phyloP scores from a whole-genome alignment of 2,113 vertebrate species.

The Tachuris rubrigastra region DNA sequence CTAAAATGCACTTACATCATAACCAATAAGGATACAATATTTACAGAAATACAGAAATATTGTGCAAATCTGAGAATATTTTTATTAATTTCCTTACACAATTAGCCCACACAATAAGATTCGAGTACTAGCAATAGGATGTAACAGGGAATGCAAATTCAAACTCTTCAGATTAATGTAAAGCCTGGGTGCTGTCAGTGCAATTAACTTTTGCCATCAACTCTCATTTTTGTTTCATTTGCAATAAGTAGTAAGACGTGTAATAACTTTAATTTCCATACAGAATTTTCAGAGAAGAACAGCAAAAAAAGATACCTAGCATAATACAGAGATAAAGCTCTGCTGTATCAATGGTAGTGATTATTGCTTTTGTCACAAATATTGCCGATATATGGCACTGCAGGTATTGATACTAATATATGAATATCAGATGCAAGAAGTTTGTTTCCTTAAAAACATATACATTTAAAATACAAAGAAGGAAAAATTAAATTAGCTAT shows the following conservation, averaged over 20 bases:
- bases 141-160: background rate
- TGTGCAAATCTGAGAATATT: background rate
- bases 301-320: background rate
- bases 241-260: background rate
- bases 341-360: background rate
- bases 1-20: background rate
- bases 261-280: background rate
- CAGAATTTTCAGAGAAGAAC: background rate
- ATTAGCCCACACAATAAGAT: background rate
- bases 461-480: background rate
- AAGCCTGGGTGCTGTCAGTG: background rate
- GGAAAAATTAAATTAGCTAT: background rate
- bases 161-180: background rate
- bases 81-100: background rate
- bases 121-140: background rate
- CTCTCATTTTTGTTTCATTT: background rate
- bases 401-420: background rate
- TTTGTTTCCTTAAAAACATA: background rate
- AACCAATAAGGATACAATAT: background rate
- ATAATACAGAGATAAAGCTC: background rate
- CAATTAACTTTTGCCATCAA: conserved; percentile 8
- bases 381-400: background rate
- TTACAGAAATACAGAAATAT: background rate
- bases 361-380: background rate
- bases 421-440: background rate